phyloP scores from a whole-genome alignment of 2,888 invertebrate genomes.

The Epinotia demarniana region DNA sequence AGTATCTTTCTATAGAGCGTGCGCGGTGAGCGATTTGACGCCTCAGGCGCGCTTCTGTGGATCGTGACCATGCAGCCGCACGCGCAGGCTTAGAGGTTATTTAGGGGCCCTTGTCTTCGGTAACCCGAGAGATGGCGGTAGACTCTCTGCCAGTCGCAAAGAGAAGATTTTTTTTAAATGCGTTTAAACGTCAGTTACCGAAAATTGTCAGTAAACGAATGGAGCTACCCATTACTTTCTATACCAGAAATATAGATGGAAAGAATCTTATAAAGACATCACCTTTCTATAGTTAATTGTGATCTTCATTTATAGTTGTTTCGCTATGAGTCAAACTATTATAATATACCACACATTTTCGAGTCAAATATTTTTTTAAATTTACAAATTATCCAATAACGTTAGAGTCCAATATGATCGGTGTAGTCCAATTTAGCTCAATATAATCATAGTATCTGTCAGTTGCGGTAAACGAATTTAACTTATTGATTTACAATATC shows the following conservation, averaged over 20 bases:
- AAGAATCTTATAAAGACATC: not conserved
- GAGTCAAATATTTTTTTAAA: conserved; percentile 33
- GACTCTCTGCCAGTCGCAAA: not conserved
- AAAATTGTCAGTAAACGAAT: not conserved
- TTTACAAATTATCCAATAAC: conserved; percentile 37
- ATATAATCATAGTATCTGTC: conserved; percentile 42
- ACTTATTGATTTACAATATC: conserved; percentile 44
- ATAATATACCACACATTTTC: not conserved
- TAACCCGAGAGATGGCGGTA: conserved; percentile 22
- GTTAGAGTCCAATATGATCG: conserved; percentile 28
- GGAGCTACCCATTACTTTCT: not conserved
- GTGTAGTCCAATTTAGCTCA: conserved; percentile 35
- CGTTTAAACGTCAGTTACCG: too few species aligned
- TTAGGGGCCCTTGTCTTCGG: conserved; percentile 30
- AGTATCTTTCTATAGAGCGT: conserved; percentile 48
- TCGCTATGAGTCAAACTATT: conserved; percentile 24
- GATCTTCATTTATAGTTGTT: not conserved
- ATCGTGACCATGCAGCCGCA: conserved; percentile 45
- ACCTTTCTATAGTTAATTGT: not conserved
- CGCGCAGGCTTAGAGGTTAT: conserved; percentile 39
- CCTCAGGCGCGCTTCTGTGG: conserved; percentile 69
- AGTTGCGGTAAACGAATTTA: conserved; percentile 38
- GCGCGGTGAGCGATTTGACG: conserved; percentile 64
- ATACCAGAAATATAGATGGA: too few species aligned
- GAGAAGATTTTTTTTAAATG: too few species aligned